Conservation (phyloP, 2,113 vertebrate genomes). For the Neoarius graeffei region DNA sequence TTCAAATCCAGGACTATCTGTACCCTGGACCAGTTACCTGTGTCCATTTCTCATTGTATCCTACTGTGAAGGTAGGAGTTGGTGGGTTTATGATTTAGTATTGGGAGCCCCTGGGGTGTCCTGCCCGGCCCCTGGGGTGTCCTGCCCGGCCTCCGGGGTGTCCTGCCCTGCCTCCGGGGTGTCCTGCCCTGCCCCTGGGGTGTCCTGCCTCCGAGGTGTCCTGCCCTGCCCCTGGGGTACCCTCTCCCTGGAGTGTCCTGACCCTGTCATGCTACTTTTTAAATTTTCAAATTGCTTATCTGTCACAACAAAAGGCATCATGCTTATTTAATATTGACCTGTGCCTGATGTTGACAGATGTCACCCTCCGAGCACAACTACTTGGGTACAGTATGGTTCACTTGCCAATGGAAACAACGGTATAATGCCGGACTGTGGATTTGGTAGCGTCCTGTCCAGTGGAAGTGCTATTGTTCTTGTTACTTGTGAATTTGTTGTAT, state of each 20-base stretch:
- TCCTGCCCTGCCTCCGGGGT: too few species aligned
- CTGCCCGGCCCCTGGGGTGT: too few species aligned
- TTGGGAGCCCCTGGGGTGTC: not conserved
- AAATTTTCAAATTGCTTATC: not conserved
- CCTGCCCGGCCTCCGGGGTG: too few species aligned
- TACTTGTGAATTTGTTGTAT: not conserved
- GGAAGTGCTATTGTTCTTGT: not conserved
- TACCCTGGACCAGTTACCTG: not conserved
- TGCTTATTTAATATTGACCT: not conserved
- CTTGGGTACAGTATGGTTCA: not conserved
- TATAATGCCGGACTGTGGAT: not conserved
- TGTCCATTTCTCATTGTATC: not conserved
- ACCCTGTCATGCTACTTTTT: not conserved
- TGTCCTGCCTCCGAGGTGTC: too few species aligned
- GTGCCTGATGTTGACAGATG: not conserved
- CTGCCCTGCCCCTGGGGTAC: too few species aligned
- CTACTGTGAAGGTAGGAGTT: not conserved
- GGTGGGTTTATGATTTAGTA: not conserved
- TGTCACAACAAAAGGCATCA: not conserved
- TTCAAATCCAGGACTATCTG: too few species aligned
- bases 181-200: too few species aligned
- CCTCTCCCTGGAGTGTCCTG: too few species aligned
- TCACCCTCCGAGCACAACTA: not conserved
- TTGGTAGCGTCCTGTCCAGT: not conserved
- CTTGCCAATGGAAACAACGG: not conserved